Conservation (phyloP, 2,888 invertebrate species). For the Metopia argyrocephala region DNA sequence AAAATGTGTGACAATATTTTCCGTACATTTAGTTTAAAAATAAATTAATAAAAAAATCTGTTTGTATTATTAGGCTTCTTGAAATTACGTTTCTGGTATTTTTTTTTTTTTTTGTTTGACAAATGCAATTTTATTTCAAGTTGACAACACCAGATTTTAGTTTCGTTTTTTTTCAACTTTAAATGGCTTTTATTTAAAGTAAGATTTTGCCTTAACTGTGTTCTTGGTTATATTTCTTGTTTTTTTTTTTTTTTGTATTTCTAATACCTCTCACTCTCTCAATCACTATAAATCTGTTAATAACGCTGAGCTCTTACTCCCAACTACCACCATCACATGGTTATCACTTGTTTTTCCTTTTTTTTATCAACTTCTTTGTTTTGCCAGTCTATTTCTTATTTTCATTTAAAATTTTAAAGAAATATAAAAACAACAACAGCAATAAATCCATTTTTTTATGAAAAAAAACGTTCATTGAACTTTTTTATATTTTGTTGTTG, state of each 20-base stretch:
- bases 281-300: no score
- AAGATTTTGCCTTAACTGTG: background rate
- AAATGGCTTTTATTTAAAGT: background rate
- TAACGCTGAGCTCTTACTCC: no score
- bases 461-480: constrained; percentile 52
- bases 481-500: constrained; percentile 7
- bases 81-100: no score
- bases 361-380: background rate
- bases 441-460: constrained; percentile 29
- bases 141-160: no score
- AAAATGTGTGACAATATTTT: no score
- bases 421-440: background rate
- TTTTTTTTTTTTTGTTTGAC: no score
- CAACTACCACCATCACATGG: no score
- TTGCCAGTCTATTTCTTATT: background rate
- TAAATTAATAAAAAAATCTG: no score
- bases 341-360: no score
- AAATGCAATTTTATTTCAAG: no score
- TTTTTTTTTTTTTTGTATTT: background rate
- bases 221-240: background rate
- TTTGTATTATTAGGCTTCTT: no score
- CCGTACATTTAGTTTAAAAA: no score
- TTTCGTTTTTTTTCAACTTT: background rate
- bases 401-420: background rate
- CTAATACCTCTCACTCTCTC: background rate